phyloP scores from a whole-genome alignment of 2,888 invertebrate species.

The Deilephila porcellus region DNA sequence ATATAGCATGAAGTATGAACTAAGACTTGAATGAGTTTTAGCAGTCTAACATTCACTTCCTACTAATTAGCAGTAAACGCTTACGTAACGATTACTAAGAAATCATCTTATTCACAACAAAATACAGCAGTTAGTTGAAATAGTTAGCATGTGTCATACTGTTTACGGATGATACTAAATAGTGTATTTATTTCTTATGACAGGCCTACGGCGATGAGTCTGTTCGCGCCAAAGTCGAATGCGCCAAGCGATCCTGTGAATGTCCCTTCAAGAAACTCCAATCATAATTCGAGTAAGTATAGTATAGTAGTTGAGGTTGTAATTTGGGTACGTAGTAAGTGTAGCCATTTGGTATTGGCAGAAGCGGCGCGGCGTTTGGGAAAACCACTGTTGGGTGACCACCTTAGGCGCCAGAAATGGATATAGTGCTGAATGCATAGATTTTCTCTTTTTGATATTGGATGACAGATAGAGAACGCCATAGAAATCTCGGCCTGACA shows the following conservation, averaged over 20 bases:
- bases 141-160: conserved; percentile 1
- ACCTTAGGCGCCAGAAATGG: too few species aligned
- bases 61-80: neutral
- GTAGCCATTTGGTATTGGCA: too few species aligned
- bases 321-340: too few species aligned
- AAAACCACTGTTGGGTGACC: too few species aligned
- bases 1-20: neutral
- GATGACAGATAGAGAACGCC: too few species aligned
- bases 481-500: too few species aligned
- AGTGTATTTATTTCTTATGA: conserved; percentile 36
- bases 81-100: conserved; percentile 3
- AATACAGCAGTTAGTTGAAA: neutral
- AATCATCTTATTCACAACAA: neutral
- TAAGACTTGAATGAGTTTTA: neutral
- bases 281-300: conserved; percentile 64
- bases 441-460: too few species aligned
- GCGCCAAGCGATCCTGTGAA: conserved; percentile 87
- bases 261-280: conserved; percentile 79
- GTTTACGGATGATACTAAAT: neutral
- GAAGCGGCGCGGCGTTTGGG: too few species aligned
- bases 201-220: conserved; percentile 87
- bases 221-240: conserved; percentile 86
- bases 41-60: neutral
- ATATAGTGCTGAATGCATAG: too few species aligned
- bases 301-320: conserved; percentile 37